Base-by-base conservation (phyloP, 2,888 invertebrate genomes). In the Tetropium fuscum region DNA sequence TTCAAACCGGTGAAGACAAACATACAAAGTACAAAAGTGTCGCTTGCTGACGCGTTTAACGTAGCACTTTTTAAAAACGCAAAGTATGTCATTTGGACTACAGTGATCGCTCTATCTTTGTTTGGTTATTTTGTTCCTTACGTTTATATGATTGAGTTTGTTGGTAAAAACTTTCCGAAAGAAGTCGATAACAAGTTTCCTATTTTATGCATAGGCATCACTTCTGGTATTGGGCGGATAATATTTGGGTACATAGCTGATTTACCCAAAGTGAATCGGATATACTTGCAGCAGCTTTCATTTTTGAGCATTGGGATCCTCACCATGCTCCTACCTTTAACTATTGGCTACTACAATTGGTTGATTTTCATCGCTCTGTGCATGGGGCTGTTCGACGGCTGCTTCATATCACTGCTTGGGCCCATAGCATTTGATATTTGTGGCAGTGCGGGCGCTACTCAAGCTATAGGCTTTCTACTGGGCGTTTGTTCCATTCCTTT, bases 101-200 rank as follows among this genome's bases (percentile, higher is more conserved):
- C 91, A 27, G 90, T 91, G 1, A 91, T 95, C 76, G 94, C 95
- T 0, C 80, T 93, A 1, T 93, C 95, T 6, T 83, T 97, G 10
- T 93, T 95, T 72, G 97, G 97, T 13, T 93, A 93, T 76, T 97
- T 96, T 79, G 93, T 97, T 16, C 95, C 96, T 0, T 97, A 96
- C 76, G 93, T 95, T 13, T 94, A 95, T 78, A 90, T 97, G 84
- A 90, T 91, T 58, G 87, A 90, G 72, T 93, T 92, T 73, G 91
- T 93, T 0, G 81, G 87, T 66, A 83, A 80, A 2, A 85, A 84
- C 7, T 93, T 93, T 72, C 82, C 84, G 47, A 38, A 84, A 44
- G 43, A 32, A 18, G 83, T 85, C 7, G 89, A 90, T 74, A 86
- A 86, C 22, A 92, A 91, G 78, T 78, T 93, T 20, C 91, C 96